A percentile compares a stretch with the other conserved stretches of the same genome.
phyloP scores from a whole-genome alignment of 2,888 invertebrate genomes.

The Erebia epiphron region DNA sequence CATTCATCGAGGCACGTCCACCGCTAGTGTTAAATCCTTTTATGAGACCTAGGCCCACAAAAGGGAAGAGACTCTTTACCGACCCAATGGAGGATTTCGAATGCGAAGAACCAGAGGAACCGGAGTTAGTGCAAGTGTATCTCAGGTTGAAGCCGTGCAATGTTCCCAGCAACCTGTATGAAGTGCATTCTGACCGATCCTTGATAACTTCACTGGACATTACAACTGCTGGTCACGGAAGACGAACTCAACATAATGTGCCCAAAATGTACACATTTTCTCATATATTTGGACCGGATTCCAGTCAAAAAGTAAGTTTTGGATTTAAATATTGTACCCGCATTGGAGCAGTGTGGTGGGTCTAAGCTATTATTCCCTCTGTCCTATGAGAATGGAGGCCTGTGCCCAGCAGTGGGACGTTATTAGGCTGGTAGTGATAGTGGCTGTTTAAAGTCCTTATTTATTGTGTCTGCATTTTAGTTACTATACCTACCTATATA shows the following conservation, averaged over 20 bases:
- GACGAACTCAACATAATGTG: slow-evolving; percentile 72
- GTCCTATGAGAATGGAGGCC: no score
- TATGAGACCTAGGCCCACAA: slow-evolving; percentile 72
- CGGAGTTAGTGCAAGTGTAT: slow-evolving; percentile 78
- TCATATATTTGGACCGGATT: slow-evolving; percentile 66
- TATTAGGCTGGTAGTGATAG: no score
- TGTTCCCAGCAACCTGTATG: slow-evolving; percentile 62
- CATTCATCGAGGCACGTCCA: slow-evolving; percentile 74
- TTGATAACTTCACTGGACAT: slow-evolving; percentile 68
- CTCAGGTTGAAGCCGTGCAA: slow-evolving; percentile 77
- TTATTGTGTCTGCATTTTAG: no score
- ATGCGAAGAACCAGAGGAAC: slow-evolving; percentile 65
- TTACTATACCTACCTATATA: no score
- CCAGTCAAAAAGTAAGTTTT: slow-evolving; percentile 64
- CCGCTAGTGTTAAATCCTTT: slow-evolving; percentile 73
- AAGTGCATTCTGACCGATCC: slow-evolving; percentile 66
- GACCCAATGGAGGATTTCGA: slow-evolving; percentile 70
- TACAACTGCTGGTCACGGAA: slow-evolving; percentile 67
- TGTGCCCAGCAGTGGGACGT: no score
- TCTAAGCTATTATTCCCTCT: no score
- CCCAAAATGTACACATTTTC: slow-evolving; percentile 77
- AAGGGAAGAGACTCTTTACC: slow-evolving; percentile 65
- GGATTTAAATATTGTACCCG: background rate
- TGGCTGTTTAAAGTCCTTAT: no score
- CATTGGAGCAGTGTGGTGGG: no score